phyloP scores from a whole-genome alignment of 2,113 vertebrate species.

The Anser cygnoides region DNA sequence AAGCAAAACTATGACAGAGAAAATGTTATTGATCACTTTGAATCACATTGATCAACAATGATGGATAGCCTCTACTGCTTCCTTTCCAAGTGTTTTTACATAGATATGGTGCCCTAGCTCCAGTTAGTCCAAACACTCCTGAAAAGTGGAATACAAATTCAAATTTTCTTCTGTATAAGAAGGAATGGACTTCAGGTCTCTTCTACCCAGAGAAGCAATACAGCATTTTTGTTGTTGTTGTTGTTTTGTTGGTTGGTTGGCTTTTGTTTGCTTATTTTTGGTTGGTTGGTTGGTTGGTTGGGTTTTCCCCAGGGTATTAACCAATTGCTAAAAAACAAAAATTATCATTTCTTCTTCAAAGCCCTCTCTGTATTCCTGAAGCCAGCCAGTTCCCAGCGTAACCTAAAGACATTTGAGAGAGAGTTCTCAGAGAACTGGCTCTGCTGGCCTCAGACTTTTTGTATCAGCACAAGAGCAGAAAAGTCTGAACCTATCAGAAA shows the following conservation, averaged over 20 bases:
- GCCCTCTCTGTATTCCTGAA: neutral
- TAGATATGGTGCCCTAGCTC: neutral
- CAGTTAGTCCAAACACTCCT: neutral
- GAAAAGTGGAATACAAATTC: neutral
- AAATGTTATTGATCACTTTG: neutral
- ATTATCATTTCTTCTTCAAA: neutral
- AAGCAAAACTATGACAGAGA: neutral
- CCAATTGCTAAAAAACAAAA: neutral
- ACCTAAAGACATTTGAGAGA: neutral
- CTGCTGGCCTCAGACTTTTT: neutral
- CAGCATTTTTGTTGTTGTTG: neutral
- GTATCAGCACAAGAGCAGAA: neutral
- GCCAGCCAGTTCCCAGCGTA: neutral
- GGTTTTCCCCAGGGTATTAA: too few species aligned
- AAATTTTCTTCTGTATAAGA: neutral
- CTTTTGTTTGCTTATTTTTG: too few species aligned
- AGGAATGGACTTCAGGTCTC: neutral
- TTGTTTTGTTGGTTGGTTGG: neutral
- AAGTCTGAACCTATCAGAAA: neutral
- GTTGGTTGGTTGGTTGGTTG: too few species aligned
- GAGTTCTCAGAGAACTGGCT: neutral
- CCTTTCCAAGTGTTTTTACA: neutral
- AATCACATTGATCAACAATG: neutral
- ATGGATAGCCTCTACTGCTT: neutral
- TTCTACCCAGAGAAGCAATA: neutral